Evolutionary conservation across 2,113 vertebrate species (phyloP).

Genomic region (Zosterops pallidus): DNA sequence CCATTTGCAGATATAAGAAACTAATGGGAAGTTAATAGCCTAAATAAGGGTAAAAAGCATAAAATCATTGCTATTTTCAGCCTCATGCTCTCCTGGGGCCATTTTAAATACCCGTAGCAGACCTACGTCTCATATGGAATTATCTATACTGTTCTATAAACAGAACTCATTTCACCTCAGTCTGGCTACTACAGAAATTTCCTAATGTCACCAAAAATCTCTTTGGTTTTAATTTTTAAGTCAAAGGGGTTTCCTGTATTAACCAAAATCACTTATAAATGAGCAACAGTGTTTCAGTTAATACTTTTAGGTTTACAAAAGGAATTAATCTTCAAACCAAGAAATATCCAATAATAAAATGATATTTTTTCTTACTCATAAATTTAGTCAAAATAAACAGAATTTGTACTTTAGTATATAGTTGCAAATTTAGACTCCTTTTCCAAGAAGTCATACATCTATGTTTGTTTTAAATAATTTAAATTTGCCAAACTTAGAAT

Average conservation of each 20-base stretch:
- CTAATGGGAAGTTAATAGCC: background rate
- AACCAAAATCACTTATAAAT: background rate
- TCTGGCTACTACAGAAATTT: background rate
- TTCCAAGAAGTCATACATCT: background rate
- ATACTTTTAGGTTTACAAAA: background rate
- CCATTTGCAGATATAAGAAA: background rate
- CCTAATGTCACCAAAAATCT: background rate
- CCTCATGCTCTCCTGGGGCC: background rate
- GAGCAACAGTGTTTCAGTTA: background rate
- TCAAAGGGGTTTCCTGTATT: background rate
- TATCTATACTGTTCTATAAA: background rate
- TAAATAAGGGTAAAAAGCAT: slow-evolving; percentile 3
- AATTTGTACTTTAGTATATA: background rate
- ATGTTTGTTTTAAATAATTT: background rate
- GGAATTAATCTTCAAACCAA: background rate
- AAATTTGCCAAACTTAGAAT: background rate
- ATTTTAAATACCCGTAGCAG: background rate
- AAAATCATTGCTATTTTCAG: slow-evolving; percentile 17
- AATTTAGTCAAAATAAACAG: background rate
- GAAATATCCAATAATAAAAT: background rate
- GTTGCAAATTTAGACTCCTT: background rate
- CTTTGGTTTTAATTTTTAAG: background rate
- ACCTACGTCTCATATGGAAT: background rate
- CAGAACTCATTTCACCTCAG: slow-evolving; percentile 6
- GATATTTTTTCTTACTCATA: background rate